phyloP scores from a whole-genome alignment of 2,888 invertebrate genomes.

The Spialia ferax region DNA sequence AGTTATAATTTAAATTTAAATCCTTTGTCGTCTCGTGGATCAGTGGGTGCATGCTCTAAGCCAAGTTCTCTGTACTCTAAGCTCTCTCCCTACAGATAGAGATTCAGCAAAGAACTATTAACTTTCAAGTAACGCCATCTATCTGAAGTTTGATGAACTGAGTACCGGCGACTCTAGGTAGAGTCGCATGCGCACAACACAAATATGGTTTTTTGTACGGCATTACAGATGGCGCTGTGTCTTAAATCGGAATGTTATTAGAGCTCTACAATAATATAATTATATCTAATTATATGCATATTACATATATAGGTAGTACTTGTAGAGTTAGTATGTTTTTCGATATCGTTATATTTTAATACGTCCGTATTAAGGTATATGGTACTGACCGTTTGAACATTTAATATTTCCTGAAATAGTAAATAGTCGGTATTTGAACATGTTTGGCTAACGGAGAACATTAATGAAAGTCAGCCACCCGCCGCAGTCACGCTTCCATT shows the following conservation, averaged over 20 bases:
- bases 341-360: neutral
- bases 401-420: constrained; percentile 12
- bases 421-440: constrained; percentile 34
- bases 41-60: too few relatives aligned
- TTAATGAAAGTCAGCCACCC: constrained; percentile 71
- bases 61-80: too few relatives aligned
- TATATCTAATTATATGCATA: too few relatives aligned
- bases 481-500: constrained; percentile 76
- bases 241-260: too few relatives aligned
- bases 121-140: neutral
- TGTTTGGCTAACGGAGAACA: constrained; percentile 43
- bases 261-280: too few relatives aligned
- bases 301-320: too few relatives aligned
- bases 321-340: constrained; percentile 1
- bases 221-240: constrained; percentile 60
- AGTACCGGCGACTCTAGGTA: neutral
- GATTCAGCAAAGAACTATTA: too few relatives aligned
- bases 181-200: neutral
- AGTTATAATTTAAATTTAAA: too few relatives aligned
- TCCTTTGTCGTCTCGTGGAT: too few relatives aligned
- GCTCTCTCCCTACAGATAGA: too few relatives aligned
- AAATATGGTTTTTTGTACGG: neutral
- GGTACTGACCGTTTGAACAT: constrained; percentile 2
- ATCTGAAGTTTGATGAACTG: neutral
- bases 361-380: too few relatives aligned